Base-by-base conservation (phyloP, 1,140 invertebrate species). In the Lerema accius region DNA sequence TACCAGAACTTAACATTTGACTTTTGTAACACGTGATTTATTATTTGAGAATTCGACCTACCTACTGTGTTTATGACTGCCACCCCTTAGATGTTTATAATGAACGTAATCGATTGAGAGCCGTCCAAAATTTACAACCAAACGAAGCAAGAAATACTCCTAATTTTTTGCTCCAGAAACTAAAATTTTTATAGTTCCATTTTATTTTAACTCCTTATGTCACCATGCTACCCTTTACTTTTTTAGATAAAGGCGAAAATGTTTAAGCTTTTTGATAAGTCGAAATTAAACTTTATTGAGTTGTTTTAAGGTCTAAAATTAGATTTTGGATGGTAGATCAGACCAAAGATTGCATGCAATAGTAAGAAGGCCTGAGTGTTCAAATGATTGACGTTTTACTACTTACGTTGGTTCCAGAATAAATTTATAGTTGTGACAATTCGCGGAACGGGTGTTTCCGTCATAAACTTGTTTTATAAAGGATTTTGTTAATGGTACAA, bases 301-400 rank as follows among this genome's bases (percentile, higher is more conserved):
- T 56, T 23, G 9, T 0, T 13, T 49, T 66, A 75, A 46, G 43
- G 39, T 9, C 10, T 13, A 42, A n/a, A 63, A 48, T 11, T 5
- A 39, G 17, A 61, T 49, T 46, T 11, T 42, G 11, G 26, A 26
- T 63, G 6, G 11, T 16, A 16, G 23, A 23, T 40, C 16, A 55
- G 15, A 7, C 32, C 13, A 35, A 65, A 62, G 11, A 23, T 56
- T 59, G 51, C 43, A 3, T 23, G n/a, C n/a, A n/a, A n/a, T n/a
- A 4, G 42, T 63, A 48, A 7, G 28, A 5, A 32, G 7, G 28
- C 4, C n/a, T n/a, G 55, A 68, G 74, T 77, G 73, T 73, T 73
- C 61, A 43, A 71, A 61, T 78, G 82, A 85, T 82, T 85, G 83
- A 82, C 78, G 46, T 81, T 86, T 84, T 81, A 84, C 69, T 76